phyloP scores from a whole-genome alignment of 2,888 invertebrate genomes.

The Stramonita haemastoma region DNA sequence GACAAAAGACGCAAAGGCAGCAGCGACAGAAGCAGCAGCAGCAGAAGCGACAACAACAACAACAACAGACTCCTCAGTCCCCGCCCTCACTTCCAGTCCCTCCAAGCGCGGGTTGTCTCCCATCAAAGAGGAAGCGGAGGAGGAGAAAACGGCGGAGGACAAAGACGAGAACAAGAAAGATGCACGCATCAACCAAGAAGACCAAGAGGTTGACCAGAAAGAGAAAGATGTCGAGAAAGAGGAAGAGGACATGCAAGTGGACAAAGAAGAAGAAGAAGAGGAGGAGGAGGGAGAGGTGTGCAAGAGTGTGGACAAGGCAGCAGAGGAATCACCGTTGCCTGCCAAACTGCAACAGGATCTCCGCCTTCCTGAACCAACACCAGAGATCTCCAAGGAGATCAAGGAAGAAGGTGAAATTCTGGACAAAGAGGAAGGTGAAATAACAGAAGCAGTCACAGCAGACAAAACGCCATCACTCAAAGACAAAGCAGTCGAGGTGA shows the following conservation, averaged over 20 bases:
- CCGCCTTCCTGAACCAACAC: conserved; percentile 24
- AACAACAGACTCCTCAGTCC: background rate
- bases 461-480: background rate
- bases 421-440: conserved; percentile 23
- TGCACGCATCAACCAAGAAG: conserved; percentile 47
- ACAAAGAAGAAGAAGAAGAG: background rate
- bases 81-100: background rate
- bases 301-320: background rate
- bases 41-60: background rate
- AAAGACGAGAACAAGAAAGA: conserved; percentile 31
- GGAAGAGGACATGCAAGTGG: background rate
- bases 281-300: conserved; percentile 11
- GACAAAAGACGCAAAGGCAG: background rate
- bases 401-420: conserved; percentile 37
- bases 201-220: conserved; percentile 48
- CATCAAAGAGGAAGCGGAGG: conserved; percentile 45
- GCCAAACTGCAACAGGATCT: conserved; percentile 29
- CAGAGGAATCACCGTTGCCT: conserved; percentile 16
- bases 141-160: conserved; percentile 29
- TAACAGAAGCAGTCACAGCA: conserved; percentile 2
- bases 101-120: conserved; percentile 45
- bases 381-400: conserved; percentile 11
- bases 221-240: conserved; percentile 40
- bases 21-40: too few relatives aligned
- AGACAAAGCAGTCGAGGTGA: conserved; percentile 50